Evolutionary conservation across 1,140 invertebrate genomes (phyloP).

Genomic region (Cydia fagiglandana): DNA sequence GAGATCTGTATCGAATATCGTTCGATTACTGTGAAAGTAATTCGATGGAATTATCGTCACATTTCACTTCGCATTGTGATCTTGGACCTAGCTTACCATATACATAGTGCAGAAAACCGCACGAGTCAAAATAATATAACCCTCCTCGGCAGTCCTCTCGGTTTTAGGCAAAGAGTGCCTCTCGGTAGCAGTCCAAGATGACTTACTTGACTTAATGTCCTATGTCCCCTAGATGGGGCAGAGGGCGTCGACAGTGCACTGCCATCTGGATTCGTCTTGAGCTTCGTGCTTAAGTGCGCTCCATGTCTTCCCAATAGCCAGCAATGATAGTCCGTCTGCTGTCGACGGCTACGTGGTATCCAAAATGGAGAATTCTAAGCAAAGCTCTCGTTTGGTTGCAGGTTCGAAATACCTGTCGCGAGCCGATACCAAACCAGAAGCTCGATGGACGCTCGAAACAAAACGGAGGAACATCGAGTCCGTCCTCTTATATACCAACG

Average conservation of each 20-base stretch:
- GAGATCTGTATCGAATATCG: no score
- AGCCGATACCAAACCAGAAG: background rate
- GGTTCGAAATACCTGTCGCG: slow-evolving; percentile 9
- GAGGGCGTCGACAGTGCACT: background rate
- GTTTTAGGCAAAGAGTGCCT: no score
- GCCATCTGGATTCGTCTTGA: background rate
- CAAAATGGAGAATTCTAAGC: background rate
- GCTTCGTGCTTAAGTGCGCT: background rate
- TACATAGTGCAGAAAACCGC: no score
- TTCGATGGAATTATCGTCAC: no score
- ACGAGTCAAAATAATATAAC: no score
- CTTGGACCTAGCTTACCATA: no score
- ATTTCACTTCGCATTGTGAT: no score
- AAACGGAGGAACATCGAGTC: slow-evolving; percentile 27
- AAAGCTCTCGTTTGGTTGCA: slow-evolving; percentile 30
- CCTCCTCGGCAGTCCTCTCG: no score
- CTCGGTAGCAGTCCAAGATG: no score
- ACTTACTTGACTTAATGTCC: slow-evolving; percentile 2
- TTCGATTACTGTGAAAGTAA: no score
- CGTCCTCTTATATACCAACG: slow-evolving; percentile 22
- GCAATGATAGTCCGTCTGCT: background rate
- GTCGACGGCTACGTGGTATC: background rate
- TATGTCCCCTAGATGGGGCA: no score
- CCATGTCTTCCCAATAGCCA: background rate
- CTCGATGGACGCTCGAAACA: background rate